Conservation (phyloP, 2,797 vertebrate species). For the Picus viridis region DNA sequence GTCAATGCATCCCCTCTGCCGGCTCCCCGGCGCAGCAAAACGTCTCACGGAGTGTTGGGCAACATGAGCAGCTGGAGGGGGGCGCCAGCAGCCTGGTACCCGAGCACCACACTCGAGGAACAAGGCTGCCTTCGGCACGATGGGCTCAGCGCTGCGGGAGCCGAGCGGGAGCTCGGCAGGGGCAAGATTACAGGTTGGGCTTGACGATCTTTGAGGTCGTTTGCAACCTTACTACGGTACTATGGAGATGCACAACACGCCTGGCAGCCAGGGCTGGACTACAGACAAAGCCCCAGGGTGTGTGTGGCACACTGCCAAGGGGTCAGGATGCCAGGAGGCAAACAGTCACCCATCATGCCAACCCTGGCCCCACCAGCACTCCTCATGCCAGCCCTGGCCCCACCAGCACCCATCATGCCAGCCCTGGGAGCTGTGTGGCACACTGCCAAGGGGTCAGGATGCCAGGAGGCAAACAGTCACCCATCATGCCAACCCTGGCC, state of each 20-base stretch:
- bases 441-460: no score
- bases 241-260: accelerated
- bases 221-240: no score
- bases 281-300: not conserved
- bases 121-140: not conserved
- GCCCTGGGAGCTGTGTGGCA: not conserved
- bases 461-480: no score
- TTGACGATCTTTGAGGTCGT: no score
- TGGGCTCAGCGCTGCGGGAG: accelerated
- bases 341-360: not conserved
- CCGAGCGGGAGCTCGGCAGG: accelerated
- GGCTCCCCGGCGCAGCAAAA: not conserved
- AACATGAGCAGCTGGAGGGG: not conserved
- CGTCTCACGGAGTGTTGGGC: not conserved
- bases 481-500: no score
- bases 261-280: accelerated
- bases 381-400: no score
- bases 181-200: no score
- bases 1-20: not conserved
- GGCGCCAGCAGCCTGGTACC: not conserved
- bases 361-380: no score
- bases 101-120: not conserved
- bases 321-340: no score
- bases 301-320: accelerated
- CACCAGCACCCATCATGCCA: not conserved